Conservation (phyloP, 92 coral and sea anemone species). For the Palythoa grandiflora region DNA sequence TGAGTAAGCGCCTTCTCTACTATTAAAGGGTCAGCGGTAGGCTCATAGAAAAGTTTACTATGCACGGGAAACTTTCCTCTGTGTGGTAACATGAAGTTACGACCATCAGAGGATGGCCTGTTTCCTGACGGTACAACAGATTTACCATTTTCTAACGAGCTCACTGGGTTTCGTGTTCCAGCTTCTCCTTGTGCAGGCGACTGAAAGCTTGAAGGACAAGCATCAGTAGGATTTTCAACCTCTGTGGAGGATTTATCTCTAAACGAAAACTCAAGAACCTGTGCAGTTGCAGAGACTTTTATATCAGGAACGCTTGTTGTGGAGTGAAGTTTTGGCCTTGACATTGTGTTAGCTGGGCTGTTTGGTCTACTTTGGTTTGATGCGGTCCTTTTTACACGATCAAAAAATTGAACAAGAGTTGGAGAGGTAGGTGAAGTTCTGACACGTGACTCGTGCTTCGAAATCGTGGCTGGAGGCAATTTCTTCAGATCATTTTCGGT, state of each 20-base stretch:
- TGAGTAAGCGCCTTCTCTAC: not conserved
- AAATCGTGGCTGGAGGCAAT: not conserved
- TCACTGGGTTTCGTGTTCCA: not conserved
- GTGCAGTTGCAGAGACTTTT: not conserved
- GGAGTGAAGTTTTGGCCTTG: slow-evolving; percentile 3
- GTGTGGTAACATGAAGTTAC: not conserved
- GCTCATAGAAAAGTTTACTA: slow-evolving; percentile 21
- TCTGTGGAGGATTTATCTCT: not conserved
- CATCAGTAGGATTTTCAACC: not conserved
- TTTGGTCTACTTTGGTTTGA: slow-evolving; percentile 3
- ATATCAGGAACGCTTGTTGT: not conserved
- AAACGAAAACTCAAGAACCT: not conserved
- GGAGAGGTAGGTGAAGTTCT: slow-evolving; percentile 1
- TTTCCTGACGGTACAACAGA: not conserved
- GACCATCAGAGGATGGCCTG: not conserved
- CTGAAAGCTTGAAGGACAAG: not conserved
- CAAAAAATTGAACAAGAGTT: slow-evolving; percentile 20
- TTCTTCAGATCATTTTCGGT: not conserved
- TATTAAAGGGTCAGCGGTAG: not conserved
- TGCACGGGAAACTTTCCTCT: slow-evolving; percentile 3
- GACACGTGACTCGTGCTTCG: slow-evolving; percentile 1
- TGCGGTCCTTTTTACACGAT: slow-evolving; percentile 1
- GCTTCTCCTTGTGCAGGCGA: not conserved
- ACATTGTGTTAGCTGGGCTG: slow-evolving; percentile 12
- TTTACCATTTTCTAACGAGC: not conserved